Base-by-base conservation (phyloP, 2,797 vertebrate genomes). In the Falco novaeseelandiae region DNA sequence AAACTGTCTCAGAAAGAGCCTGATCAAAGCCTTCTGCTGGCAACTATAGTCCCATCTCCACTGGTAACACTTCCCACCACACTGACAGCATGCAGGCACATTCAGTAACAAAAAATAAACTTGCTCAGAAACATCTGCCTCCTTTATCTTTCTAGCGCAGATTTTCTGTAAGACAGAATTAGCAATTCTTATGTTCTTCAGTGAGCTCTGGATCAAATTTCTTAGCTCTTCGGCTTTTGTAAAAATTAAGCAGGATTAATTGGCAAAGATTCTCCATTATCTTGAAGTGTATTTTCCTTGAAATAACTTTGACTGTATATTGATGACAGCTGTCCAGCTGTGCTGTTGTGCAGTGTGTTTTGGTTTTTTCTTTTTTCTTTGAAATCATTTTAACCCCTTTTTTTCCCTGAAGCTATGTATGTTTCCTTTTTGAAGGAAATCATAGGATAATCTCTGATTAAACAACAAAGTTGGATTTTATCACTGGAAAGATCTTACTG, bases 21-120 rank as follows among this genome's bases (percentile, higher is more conserved):
- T 76, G 36, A 87, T 70, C 48, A 90, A 93, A 94, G 77, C 63
- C 26, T 54, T 38, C 66, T 90, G 66, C 73, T 82, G 58, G n/a
- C 62, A 90, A 77, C 78, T 94, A 93, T 48, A 88, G 70, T 76
- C 38, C 66, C 12, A 51, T 89, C 87, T 87, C 93, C 87, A 79
- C 36, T 76, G 84, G 93, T 83, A 94, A 94, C 3, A 0, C 55
- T 34, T 95, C 91, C 95, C 48, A 76, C 86, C 62, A 79, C 38
- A 29, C 67, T 87, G 76, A 17, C 0, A 66, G 55, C 73, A 36
- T 58, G 55, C 49, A 89, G 52, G 83, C 52, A 62, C 17, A 36
- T 52, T 74, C 83, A 77, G n/a, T 54, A 70, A 61, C 58, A 87
- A 66, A 89, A 93, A 91, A 79, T 65, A 84, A 84, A 59, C 38